phyloP scores from a whole-genome alignment of 2,113 vertebrate genomes.

The Puntigrus tetrazona region DNA sequence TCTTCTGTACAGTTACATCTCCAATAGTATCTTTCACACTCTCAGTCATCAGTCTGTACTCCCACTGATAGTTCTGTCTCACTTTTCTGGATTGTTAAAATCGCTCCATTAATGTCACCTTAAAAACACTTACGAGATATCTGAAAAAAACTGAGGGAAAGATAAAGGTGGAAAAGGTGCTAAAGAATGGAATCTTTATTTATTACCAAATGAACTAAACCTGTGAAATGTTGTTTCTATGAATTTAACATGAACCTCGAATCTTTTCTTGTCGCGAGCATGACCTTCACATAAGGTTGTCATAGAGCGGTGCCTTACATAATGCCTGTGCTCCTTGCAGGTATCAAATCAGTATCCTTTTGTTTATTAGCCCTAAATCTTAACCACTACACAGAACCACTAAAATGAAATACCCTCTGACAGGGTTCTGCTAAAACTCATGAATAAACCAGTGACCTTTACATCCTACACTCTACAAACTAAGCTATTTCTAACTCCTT shows the following conservation, averaged over 20 bases:
- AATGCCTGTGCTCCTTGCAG: no score
- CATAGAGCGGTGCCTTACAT: background rate
- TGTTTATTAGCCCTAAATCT: background rate
- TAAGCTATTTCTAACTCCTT: background rate
- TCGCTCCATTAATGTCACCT: constrained; percentile 11
- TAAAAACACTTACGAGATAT: constrained; percentile 26
- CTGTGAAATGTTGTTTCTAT: background rate
- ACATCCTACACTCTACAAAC: background rate
- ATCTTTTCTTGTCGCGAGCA: background rate
- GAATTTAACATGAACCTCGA: background rate
- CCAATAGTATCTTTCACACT: background rate
- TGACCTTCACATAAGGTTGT: background rate
- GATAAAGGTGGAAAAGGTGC: background rate
- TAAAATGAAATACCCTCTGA: background rate
- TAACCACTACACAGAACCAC: background rate
- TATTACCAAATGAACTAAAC: background rate
- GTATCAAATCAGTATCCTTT: background rate
- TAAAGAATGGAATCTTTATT: background rate
- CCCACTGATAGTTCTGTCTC: constrained; percentile 18
- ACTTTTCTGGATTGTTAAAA: constrained; percentile 13
- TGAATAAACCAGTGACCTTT: constrained; percentile 11
- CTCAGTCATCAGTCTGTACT: constrained; percentile 3
- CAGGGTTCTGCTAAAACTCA: background rate
- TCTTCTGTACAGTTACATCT: background rate
- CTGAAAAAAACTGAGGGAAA: background rate